Base-by-base conservation (phyloP, 2,113 vertebrate genomes). In the Pterocles gutturalis region DNA sequence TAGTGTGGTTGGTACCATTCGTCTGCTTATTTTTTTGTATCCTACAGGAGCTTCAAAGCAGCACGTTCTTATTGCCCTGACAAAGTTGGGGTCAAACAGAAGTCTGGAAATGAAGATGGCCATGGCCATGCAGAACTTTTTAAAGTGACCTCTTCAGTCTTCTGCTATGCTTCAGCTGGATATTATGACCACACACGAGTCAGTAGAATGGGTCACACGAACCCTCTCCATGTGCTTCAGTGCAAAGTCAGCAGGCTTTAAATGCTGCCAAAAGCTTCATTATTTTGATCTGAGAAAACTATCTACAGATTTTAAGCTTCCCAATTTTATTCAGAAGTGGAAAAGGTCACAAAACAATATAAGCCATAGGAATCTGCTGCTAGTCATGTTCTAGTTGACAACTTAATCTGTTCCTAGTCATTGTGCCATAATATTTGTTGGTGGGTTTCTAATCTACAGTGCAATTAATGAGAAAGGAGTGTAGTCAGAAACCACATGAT, bases 361-460 rank as follows among this genome's bases (percentile, higher is more conserved):
- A 57, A 82, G 11, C 34, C 11, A 7, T n/a, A 61, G 75, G 34
- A 85, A 87, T 87, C 57, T 93, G 36, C 38, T 83, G 36, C 49
- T 93, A 60, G 10, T 89, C 26, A 33, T 73, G 76, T 92, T 89
- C 77, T 72, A 89, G 6, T 13, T 89, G 85, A 77, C 58, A 73
- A 31, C 14, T 88, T 91, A 82, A 91, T 91, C 76, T 92, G 55
- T 82, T 70, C 11, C 6, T 93, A 83, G 83, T 58, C 51, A 41
- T 75, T 73, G 20, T 88, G 25, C 67, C 54, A 43, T 94, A 83
- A 96, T 94, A 96, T 97, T 96, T 97, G 87, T 93, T 79, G 73
- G 76, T 87, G 9, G 7, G 9, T 69, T 93, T 82, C 62, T 83
- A 80, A 69, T 88, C 89, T 87, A 66, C 66, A 76, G 72, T 91